Percentiles rank a stretch among this genome's conserved stretches.
Evolutionary conservation across 1,140 invertebrate genomes (phyloP).

Genomic region (Sitophilus oryzae): DNA sequence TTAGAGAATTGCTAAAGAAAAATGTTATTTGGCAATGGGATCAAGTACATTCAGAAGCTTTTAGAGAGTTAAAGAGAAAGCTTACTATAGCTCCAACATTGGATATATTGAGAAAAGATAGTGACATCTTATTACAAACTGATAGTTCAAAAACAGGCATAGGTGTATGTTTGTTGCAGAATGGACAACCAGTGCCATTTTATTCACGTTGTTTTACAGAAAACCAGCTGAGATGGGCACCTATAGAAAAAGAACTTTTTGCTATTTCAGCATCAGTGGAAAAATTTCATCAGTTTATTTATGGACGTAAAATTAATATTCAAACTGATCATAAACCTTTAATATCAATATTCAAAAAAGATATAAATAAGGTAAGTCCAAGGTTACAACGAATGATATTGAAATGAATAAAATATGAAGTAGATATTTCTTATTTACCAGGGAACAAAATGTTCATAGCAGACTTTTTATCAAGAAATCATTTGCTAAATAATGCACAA

Average conservation of each 20-base stretch:
- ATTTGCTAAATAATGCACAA: too few relatives aligned
- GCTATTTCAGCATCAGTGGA: slow-evolving; percentile 33
- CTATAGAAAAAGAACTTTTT: slow-evolving; percentile 43
- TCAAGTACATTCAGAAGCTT: slow-evolving; percentile 24
- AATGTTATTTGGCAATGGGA: slow-evolving; percentile 28
- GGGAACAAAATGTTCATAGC: too few relatives aligned
- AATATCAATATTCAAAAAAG: slow-evolving; percentile 32
- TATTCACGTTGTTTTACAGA: too few relatives aligned
- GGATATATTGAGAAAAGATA: slow-evolving; percentile 34
- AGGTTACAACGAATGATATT: slow-evolving; percentile 32
- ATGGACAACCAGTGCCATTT: slow-evolving; percentile 34
- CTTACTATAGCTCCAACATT: slow-evolving; percentile 33
- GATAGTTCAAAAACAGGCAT: slow-evolving; percentile 39
- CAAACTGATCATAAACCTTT: slow-evolving; percentile 37
- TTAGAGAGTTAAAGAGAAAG: slow-evolving; percentile 34
- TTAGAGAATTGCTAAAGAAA: slow-evolving; percentile 34
- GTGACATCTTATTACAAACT: slow-evolving; percentile 32
- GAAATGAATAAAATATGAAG: slow-evolving; percentile 31
- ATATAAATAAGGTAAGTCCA: slow-evolving; percentile 20
- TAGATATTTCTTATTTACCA: too few relatives aligned
- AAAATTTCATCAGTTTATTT: slow-evolving; percentile 39
- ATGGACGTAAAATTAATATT: slow-evolving; percentile 30
- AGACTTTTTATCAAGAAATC: too few relatives aligned
- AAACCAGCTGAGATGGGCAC: too few relatives aligned
- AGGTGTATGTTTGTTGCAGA: slow-evolving; percentile 38